Base-by-base conservation (phyloP, 30 jellyfish, hydroid and myxozoan genomes). In the Cassiopea xamachana region DNA sequence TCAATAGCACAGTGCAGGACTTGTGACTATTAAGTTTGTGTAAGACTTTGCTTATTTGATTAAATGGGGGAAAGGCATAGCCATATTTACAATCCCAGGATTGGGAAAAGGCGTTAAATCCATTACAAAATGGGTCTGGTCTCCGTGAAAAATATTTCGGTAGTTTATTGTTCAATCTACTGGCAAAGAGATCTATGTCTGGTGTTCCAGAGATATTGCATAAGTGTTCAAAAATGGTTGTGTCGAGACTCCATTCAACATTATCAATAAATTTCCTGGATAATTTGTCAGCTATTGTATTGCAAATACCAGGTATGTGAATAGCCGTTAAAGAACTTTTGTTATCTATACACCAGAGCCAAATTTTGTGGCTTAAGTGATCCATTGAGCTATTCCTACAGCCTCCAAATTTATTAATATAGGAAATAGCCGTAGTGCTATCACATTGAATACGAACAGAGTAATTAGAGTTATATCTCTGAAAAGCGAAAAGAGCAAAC, bases 51-150 rank as follows among this genome's bases (percentile, higher is more conserved):
- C 88, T 78, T 16, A 86, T 75, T 48, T 47, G 72, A 83, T 76
- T 86, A 78, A 86, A 86, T 50, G 93, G 93, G 45, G 89, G 88
- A 46, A 75, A 86, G 45, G 93, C 89, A 64, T 86, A 86, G 43
- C 81, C 78, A 72, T 59, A 86, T 43, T 47, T 13, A 7, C 60
- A 18, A 44, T 68, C 74, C 93, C 93, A 86, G 12, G 15, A 7
- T 45, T 61, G 88, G 4, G 69, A 70, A 61, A 86, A 78, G 0
- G 93, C 75, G 48, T 75, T 77, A 0, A 71, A 27, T 55, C 75
- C 85, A 27, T 1, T 46, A 48, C 78, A 51, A 74, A 19, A 18
- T 6, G 92, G 92, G 77, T 84, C 92, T 47, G 76, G 58, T 71
- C 68, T 48, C 92, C 92, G 46, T 2, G 75, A 60, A 44, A 39